Base-by-base conservation (phyloP, 2,113 vertebrate genomes). In the Coracopsis vasa region DNA sequence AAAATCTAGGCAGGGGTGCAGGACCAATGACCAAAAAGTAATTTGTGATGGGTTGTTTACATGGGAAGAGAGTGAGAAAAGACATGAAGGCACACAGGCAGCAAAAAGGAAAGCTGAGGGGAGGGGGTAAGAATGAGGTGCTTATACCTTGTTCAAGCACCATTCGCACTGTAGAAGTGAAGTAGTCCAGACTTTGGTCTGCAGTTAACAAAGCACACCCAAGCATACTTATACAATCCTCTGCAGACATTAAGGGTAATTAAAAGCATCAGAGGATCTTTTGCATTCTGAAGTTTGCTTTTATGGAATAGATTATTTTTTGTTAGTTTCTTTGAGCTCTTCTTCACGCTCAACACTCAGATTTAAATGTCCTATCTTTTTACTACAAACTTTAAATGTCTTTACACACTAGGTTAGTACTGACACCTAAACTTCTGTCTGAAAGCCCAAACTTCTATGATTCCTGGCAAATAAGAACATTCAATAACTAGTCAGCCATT, bases 161-260 rank as follows among this genome's bases (percentile, higher is more conserved):
- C 41, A 47, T 20, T 56, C 29, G 47, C n/a, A 54, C n/a, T 41
- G 41, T 9, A 16, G 28, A 80, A 72, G 33, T 13, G 10, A 35
- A 53, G 17, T 2, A 62, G 10, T 7, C 23, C 47, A 72, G 47
- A 56, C 29, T 19, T 48, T 1, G 0, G 33, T 37, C 33, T 62
- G 33, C 45, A 61, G 45, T 21, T 54, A 80, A 71, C 9, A 75
- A 44, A 54, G 37, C 27, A 56, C 13, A 37, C 11, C 13, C 44
- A 65, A 29, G 35, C 28, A 75, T 0, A 1, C 7, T n/a, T 13
- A 48, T 0, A 1, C 28, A 64, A 20, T 29, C 28, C 16, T 65
- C 28, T 60, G 11, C 2, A 13, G 31, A 19, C 8, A 37, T 27
- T 19, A 77, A 3, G 0, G 10, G 12, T 45, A 74, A 86, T 39